Percentiles rank a stretch among this genome's conserved stretches.
Conservation (phyloP, 2,113 vertebrate genomes). For the Brachyhypopomus gauderio region DNA sequence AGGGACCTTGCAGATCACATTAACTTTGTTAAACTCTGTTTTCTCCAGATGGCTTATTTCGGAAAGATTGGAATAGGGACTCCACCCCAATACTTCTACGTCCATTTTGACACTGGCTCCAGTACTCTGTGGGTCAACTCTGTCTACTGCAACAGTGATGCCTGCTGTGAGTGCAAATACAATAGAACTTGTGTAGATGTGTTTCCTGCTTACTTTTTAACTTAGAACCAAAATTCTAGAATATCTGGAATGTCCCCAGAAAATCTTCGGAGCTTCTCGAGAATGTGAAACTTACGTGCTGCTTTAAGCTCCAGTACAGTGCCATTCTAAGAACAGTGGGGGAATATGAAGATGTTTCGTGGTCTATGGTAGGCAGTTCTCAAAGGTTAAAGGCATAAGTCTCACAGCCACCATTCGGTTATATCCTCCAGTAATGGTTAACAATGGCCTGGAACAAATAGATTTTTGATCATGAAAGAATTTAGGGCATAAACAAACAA, state of each 20-base stretch:
- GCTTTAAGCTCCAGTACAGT: constrained; percentile 2
- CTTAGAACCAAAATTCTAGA: no score
- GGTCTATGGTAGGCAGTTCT: constrained; percentile 28
- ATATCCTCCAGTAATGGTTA: constrained; percentile 14
- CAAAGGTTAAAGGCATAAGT: constrained; percentile 19
- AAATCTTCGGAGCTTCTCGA: no score
- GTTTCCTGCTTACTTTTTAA: no score
- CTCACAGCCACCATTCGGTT: constrained; percentile 16
- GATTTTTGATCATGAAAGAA: no score
- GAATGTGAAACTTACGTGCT: background rate
- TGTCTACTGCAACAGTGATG: constrained; percentile 47
- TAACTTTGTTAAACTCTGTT: background rate
- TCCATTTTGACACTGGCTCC: constrained; percentile 55
- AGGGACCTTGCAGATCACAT: no score
- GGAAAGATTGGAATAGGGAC: constrained; percentile 46
- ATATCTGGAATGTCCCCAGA: no score
- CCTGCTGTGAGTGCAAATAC: constrained; percentile 42
- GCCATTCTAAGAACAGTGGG: background rate
- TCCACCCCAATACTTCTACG: constrained; percentile 46
- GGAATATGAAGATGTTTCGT: constrained; percentile 10
- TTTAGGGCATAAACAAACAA: constrained; percentile 51
- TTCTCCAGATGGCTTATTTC: constrained; percentile 50
- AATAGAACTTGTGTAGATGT: background rate
- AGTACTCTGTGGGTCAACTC: constrained; percentile 53
- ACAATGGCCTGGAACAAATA: constrained; percentile 24